Percentiles rank a stretch among this genome's conserved stretches.
Evolutionary conservation across 1,140 invertebrate species (phyloP).

Genomic region (Trachymyrmex septentrionalis): DNA sequence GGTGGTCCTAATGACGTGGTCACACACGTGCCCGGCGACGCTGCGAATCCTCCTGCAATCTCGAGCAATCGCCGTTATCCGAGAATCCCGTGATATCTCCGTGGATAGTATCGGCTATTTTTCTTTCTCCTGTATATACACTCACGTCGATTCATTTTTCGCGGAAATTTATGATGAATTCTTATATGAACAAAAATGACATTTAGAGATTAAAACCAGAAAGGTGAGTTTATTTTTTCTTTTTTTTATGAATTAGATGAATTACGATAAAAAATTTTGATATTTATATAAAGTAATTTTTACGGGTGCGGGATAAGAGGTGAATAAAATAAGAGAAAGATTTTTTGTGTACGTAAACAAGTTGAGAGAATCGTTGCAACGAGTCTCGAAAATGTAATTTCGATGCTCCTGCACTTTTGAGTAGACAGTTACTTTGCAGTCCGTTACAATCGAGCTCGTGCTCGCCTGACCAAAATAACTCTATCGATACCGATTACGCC

Average conservation of each 20-base stretch:
- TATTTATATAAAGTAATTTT: too few relatives aligned
- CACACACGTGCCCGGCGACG: conserved; percentile 56
- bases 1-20: conserved; percentile 75
- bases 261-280: too few relatives aligned
- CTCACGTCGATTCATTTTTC: neutral
- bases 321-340: neutral
- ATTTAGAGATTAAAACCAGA: neutral
- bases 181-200: neutral
- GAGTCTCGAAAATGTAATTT: conserved; percentile 8
- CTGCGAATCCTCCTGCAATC: neutral
- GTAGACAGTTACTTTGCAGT: conserved; percentile 23
- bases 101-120: neutral
- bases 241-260: neutral
- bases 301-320: neutral
- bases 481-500: conserved; percentile 58
- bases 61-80: conserved; percentile 18
- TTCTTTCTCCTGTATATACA: neutral
- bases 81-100: neutral
- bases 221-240: neutral
- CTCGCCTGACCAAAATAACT: conserved; percentile 59
- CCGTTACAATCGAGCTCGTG: conserved; percentile 38
- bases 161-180: neutral
- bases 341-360: neutral
- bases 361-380: neutral
- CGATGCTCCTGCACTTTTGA: neutral